Conservation (phyloP, 2,113 vertebrate species). For the Dolichallabes microphthalmus region DNA sequence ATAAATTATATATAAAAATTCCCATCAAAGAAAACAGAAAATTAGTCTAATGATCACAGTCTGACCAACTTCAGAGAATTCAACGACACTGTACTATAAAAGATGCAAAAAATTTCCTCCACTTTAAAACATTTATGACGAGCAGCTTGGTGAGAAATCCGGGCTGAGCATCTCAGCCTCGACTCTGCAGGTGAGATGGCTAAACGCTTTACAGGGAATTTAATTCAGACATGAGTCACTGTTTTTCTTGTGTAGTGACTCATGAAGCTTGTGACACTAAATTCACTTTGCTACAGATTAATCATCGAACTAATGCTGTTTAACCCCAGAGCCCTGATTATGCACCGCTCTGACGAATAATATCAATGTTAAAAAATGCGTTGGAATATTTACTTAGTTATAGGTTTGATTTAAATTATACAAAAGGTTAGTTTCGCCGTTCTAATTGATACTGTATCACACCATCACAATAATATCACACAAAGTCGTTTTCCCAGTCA, state of each 20-base stretch:
- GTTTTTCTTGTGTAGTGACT: not conserved
- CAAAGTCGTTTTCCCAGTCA: no score
- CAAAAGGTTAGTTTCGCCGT: not conserved
- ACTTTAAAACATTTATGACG: not conserved
- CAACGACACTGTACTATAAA: no score
- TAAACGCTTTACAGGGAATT: not conserved
- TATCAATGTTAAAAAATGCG: not conserved
- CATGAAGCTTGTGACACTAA: not conserved
- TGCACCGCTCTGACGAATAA: not conserved
- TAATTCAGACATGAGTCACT: not conserved
- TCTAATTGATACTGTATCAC: no score
- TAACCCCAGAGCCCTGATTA: not conserved
- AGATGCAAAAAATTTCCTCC: not conserved
- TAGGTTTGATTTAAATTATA: not conserved
- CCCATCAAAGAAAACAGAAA: no score
- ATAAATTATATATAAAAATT: no score
- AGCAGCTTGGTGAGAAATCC: slow-evolving; percentile 1
- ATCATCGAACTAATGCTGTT: not conserved
- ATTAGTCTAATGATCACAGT: no score
- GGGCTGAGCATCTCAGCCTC: not conserved
- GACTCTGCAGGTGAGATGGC: not conserved
- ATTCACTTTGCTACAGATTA: not conserved
- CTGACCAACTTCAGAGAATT: no score
- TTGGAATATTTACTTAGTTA: not conserved
- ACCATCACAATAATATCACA: no score